Conservation (phyloP, 2,797 vertebrate species). For the Ptychobarbus kaznakovi region DNA sequence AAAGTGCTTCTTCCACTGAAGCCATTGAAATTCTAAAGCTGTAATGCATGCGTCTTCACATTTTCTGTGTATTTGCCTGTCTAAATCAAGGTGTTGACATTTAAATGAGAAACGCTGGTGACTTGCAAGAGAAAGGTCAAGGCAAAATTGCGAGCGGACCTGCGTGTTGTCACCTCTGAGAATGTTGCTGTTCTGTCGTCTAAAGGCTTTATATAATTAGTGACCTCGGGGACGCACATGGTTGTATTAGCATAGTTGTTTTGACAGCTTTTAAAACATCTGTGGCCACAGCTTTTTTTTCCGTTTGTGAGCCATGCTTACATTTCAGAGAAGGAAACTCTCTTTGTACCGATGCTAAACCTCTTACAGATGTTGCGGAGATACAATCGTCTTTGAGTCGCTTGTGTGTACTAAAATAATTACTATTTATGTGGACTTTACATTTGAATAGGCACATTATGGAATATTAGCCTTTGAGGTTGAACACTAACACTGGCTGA, state of each 20-base stretch:
- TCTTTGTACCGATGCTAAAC: constrained; percentile 25
- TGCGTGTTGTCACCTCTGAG: constrained; percentile 27
- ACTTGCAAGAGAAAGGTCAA: constrained; percentile 20
- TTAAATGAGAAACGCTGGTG: constrained; percentile 40
- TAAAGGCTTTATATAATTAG: constrained; percentile 49
- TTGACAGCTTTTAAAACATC: constrained; percentile 57
- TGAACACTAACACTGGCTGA: neutral
- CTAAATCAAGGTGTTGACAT: constrained; percentile 30
- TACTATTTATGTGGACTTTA: constrained; percentile 31
- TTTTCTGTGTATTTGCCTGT: neutral
- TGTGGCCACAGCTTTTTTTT: constrained; percentile 49
- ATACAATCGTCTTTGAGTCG: constrained; percentile 16
- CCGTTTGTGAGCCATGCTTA: constrained; percentile 7
- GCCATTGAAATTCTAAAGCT: neutral
- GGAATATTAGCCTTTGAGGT: constrained; percentile 26
- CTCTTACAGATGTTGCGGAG: constrained; percentile 41
- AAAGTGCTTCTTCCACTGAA: neutral
- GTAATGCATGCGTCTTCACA: constrained; percentile 7
- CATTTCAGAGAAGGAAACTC: constrained; percentile 29
- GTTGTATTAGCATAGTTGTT: constrained; percentile 53
- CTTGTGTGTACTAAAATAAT: constrained; percentile 36
- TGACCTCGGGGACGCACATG: constrained; percentile 32
- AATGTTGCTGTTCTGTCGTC: constrained; percentile 36
- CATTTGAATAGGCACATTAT: neutral
- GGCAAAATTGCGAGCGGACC: constrained; percentile 1